Evolutionary conservation across 1,140 invertebrate genomes (phyloP).

Genomic region (Myzus persicae): DNA sequence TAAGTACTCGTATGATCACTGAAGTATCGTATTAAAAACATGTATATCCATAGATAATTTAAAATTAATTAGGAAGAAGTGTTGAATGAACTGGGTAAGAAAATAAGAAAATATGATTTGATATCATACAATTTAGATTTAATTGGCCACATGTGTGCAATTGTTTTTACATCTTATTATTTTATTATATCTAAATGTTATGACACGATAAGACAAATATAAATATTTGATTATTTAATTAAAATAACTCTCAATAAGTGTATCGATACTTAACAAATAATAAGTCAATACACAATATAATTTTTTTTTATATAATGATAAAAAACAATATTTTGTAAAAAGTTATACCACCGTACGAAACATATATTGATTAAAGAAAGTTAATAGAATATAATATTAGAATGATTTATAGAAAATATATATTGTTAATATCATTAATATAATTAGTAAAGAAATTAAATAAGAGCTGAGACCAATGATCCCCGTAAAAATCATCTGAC

Average conservation of each 20-base stretch:
- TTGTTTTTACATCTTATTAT: background rate
- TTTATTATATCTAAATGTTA: background rate
- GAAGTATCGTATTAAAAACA: background rate
- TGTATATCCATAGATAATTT: background rate
- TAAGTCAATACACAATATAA: background rate
- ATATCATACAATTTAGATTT: background rate
- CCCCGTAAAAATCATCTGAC: no score
- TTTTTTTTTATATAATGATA: no score
- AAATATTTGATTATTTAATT: background rate
- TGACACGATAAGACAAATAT: background rate
- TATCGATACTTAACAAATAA: background rate
- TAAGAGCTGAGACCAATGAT: no score
- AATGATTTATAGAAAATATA: no score
- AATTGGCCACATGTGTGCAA: background rate
- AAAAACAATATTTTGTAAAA: no score
- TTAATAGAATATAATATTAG: no score
- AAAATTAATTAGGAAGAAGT: background rate
- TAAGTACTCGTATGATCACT: background rate
- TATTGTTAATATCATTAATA: no score
- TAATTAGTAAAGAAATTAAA: no score
- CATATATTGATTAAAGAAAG: no score
- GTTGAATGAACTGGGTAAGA: background rate
- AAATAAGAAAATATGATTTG: background rate
- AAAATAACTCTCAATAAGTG: background rate
- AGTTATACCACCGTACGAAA: no score